Conservation (phyloP, 1,140 invertebrate genomes). For the Hormaphis cornu region DNA sequence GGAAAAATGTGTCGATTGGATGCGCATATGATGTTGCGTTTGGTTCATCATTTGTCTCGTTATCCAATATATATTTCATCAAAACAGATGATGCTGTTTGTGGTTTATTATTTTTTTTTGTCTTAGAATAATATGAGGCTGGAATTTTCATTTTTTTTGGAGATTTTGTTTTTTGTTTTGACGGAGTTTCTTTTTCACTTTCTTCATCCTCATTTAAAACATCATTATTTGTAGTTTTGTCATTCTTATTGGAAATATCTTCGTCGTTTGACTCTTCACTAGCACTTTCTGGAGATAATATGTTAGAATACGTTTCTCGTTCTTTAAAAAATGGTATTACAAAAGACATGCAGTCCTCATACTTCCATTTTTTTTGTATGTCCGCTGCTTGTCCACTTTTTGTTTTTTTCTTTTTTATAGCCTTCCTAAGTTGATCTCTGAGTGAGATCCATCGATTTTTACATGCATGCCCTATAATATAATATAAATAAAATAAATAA, state of each 20-base stretch:
- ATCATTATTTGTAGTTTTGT: not conserved
- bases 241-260: not conserved
- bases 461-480: not conserved
- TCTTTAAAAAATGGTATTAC: conserved; percentile 16
- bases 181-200: not conserved
- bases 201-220: not conserved
- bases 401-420: not conserved
- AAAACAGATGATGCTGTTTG: not conserved
- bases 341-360: conserved; percentile 18
- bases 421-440: not conserved
- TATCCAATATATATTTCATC: not conserved
- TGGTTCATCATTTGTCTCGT: not conserved
- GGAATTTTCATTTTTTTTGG: not conserved
- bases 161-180: not conserved
- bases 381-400: conserved; percentile 10
- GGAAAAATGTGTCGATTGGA: not conserved
- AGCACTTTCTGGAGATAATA: not conserved
- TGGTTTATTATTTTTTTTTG: not conserved
- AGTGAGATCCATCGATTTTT: conserved; percentile 2
- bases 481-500: not conserved
- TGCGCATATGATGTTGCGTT: not conserved
- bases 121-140: not conserved
- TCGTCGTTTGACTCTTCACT: conserved; percentile 1
- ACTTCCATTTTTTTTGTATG: conserved; percentile 27
- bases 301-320: not conserved